A percentile compares a stretch with the other conserved stretches of the same genome.
Evolutionary conservation across 2,113 vertebrate genomes (phyloP).

Genomic region (Ceratotherium simum): DNA sequence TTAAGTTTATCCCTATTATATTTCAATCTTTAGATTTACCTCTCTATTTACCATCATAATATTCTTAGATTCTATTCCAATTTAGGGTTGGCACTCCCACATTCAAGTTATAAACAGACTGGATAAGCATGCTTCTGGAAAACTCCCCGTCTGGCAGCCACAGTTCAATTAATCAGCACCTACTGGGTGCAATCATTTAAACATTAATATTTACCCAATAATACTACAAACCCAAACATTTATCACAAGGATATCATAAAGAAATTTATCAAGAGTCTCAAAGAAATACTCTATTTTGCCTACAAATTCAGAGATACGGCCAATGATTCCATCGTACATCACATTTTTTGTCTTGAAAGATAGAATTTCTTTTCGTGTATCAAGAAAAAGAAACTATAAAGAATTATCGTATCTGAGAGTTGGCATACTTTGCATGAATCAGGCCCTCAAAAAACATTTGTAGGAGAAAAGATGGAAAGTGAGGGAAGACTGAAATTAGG

Average conservation of each 20-base stretch:
- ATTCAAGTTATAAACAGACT: constrained; percentile 25
- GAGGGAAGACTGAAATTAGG: neutral
- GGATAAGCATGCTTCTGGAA: neutral
- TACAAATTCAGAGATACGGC: neutral
- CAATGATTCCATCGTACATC: neutral
- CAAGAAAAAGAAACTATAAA: constrained; percentile 6
- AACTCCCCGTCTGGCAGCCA: neutral
- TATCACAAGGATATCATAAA: neutral
- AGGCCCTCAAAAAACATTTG: neutral
- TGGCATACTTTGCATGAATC: constrained; percentile 19
- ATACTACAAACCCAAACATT: constrained; percentile 6
- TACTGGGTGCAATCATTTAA: neutral
- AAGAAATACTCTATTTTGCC: neutral
- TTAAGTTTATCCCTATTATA: constrained; percentile 41
- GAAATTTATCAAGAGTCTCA: constrained; percentile 4
- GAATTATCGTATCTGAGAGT: neutral
- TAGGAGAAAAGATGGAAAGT: neutral
- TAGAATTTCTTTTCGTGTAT: neutral
- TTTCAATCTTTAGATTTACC: constrained; percentile 51
- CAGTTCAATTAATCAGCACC: constrained; percentile 25
- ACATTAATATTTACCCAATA: constrained; percentile 34
- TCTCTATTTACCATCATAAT: constrained; percentile 48
- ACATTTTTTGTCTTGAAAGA: neutral
- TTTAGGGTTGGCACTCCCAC: neutral
- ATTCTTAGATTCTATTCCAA: constrained; percentile 11